Conservation (phyloP, 2,113 vertebrate genomes). For the Columba livia region DNA sequence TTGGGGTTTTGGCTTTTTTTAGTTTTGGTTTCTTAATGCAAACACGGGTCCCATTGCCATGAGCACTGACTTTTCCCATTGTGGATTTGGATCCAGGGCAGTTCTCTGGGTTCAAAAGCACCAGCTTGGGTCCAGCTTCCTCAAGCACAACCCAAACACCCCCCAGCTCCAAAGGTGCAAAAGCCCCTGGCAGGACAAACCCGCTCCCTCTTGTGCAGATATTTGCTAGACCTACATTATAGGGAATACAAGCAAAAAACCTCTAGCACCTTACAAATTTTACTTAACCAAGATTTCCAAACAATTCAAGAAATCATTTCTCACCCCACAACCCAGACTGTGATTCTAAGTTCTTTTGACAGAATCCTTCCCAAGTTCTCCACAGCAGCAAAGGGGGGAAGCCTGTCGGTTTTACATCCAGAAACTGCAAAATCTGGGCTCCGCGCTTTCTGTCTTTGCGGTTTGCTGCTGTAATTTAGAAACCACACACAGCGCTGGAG, state of each 20-base stretch:
- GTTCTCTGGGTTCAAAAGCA: neutral
- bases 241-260: neutral
- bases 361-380: slow-evolving; percentile 21
- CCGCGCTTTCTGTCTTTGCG: slow-evolving; percentile 41
- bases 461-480: slow-evolving; percentile 70
- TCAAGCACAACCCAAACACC: rapidly evolving
- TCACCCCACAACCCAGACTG: neutral
- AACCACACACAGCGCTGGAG: slow-evolving; percentile 51
- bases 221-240: rapidly evolving
- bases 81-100: neutral
- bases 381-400: neutral
- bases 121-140: rapidly evolving
- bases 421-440: slow-evolving; percentile 46
- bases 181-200: neutral
- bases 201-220: neutral
- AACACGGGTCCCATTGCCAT: neutral
- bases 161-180: neutral
- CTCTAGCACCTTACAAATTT: rapidly evolving
- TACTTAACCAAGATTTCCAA: neutral
- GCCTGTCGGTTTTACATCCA: slow-evolving; percentile 31
- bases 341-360: slow-evolving; percentile 39
- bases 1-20: neutral
- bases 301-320: neutral
- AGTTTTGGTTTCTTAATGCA: neutral
- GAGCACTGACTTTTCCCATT: neutral